Evolutionary conservation across 2,113 vertebrate genomes (phyloP).

Genomic region (Zapornia atra): DNA sequence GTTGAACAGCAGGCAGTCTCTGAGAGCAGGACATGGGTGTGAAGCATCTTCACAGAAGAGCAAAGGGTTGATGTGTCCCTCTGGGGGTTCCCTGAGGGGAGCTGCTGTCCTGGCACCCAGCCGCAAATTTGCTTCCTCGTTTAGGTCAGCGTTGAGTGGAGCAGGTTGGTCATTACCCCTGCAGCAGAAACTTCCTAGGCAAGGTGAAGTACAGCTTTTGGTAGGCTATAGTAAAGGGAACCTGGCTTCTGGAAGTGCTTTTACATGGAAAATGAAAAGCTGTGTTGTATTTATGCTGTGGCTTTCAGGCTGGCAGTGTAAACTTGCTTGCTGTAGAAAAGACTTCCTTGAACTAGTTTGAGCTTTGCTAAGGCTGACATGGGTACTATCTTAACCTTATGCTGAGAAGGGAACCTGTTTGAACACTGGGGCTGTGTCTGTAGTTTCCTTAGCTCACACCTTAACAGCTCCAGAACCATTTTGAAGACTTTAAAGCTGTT

Average conservation of each 20-base stretch:
- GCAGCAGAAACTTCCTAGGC: not conserved
- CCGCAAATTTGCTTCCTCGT: not conserved
- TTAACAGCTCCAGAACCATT: not conserved
- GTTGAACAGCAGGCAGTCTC: not conserved
- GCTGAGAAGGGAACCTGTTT: not conserved
- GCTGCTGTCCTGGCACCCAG: not conserved
- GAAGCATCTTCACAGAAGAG: not conserved
- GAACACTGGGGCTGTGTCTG: not conserved
- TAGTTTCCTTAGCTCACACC: not conserved
- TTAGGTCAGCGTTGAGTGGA: not conserved
- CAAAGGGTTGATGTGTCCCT: not conserved
- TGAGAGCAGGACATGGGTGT: accelerated
- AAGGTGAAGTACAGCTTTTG: not conserved
- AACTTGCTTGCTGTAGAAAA: not conserved
- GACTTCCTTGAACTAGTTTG: not conserved
- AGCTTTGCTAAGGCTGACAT: not conserved
- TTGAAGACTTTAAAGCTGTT: not conserved
- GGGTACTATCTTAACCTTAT: not conserved
- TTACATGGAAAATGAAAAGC: not conserved
- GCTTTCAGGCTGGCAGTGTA: not conserved
- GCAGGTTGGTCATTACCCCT: not conserved
- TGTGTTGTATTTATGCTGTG: accelerated
- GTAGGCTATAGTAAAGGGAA: not conserved
- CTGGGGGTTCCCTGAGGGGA: not conserved
- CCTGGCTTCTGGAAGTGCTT: not conserved